These are phyloP conservation scores for Holothuria leucospilota DNA, from an alignment of 53 echinoderm and acorn worm species.

Conservation along the genomic window DNA sequence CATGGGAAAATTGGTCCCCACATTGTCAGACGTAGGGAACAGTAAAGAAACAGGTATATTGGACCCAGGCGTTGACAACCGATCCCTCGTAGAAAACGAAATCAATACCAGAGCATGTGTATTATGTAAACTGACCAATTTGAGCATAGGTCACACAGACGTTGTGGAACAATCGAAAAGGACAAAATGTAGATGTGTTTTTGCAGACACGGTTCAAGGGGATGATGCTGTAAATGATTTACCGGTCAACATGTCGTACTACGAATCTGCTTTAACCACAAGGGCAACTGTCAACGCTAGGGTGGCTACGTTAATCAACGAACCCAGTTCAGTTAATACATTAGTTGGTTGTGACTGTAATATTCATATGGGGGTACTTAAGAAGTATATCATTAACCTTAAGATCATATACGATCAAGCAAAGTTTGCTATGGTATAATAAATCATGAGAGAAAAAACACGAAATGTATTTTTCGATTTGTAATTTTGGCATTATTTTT, in stretches of 20 bases:
- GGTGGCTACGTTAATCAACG: not conserved
- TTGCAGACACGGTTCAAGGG: not conserved
- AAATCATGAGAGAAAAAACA: too few species aligned
- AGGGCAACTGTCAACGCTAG: not conserved
- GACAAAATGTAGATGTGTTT: not conserved
- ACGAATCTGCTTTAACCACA: not conserved
- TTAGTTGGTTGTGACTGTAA: not conserved
- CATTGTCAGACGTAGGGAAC: not conserved
- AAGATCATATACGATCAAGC: too few species aligned
- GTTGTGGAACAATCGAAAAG: not conserved
- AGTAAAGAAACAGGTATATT: not conserved
- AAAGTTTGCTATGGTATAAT: too few species aligned
- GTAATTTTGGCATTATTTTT: too few species aligned
- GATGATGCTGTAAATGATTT: not conserved
- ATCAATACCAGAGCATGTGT: not conserved
- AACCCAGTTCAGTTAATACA: too few species aligned
- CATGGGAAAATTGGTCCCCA: not conserved
- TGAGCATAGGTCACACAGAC: not conserved
- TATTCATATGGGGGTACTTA: not conserved
- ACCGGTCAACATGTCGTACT: not conserved
- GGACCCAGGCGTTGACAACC: conserved; percentile 7
- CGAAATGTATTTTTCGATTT: too few species aligned
- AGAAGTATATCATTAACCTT: not conserved
- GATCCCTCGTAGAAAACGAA: not conserved
- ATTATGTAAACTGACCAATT: not conserved